Evolutionary conservation across 2,113 vertebrate genomes (phyloP).

Genomic region (Anguilla rostrata): DNA sequence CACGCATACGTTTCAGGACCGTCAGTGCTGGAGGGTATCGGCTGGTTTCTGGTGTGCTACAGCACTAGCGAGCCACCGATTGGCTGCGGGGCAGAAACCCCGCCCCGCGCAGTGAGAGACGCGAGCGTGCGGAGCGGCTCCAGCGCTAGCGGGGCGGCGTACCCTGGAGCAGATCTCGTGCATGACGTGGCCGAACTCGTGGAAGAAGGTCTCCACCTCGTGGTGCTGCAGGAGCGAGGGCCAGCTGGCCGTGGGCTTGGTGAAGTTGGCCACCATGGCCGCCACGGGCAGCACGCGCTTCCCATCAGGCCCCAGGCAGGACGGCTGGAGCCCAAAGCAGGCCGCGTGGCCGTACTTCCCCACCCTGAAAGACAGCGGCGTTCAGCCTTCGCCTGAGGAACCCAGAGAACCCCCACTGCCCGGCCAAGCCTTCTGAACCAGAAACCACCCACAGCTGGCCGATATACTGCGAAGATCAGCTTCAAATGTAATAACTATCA

Average conservation of each 20-base stretch:
- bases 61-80: no score
- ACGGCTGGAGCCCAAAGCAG: conserved; percentile 87
- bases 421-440: not conserved
- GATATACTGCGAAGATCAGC: no score
- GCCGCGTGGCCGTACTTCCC: conserved; percentile 91
- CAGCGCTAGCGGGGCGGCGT: conserved; percentile 38
- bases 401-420: not conserved
- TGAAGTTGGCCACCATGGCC: conserved; percentile 96
- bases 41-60: no score
- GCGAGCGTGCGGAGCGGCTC: conserved; percentile 21
- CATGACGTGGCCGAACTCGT: conserved; percentile 96
- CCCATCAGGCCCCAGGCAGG: conserved; percentile 81
- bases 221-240: conserved; percentile 93
- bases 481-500: no score
- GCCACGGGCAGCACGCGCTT: conserved; percentile 82
- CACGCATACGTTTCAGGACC: no score
- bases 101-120: not conserved
- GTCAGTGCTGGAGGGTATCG: no score
- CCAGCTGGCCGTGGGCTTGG: conserved; percentile 74
- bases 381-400: not conserved
- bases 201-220: conserved; percentile 95
- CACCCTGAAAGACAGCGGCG: conserved; percentile 70
- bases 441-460: not conserved
- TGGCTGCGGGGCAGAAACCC: no score
- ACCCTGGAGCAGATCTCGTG: conserved; percentile 95